These are phyloP conservation scores for Caenorhabditis virilis DNA, from an alignment of 2,888 invertebrate genomes.

Conservation along the genomic window DNA sequence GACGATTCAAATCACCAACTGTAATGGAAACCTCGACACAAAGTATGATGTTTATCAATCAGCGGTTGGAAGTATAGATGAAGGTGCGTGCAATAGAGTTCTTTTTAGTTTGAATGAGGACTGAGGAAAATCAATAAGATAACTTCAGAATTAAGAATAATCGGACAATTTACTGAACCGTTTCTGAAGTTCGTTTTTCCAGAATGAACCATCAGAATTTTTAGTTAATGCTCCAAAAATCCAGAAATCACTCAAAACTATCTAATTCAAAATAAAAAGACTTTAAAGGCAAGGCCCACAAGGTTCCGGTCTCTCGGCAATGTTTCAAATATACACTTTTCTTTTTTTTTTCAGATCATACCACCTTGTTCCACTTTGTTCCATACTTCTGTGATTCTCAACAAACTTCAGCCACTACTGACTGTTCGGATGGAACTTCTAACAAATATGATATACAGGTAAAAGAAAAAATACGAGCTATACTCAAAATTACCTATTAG, in stretches of 20 bases:
- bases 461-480: background rate
- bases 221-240: no score
- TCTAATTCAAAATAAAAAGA: no score
- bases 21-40: background rate
- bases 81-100: no score
- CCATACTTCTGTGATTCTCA: slow-evolving; percentile 11
- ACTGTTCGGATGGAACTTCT: background rate
- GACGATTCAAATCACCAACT: background rate
- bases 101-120: no score
- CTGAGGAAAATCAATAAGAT: no score
- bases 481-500: no score
- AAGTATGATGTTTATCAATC: slow-evolving; percentile 2
- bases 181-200: background rate
- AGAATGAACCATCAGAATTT: background rate
- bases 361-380: background rate
- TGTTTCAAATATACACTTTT: no score
- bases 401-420: background rate
- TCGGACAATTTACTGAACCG: background rate
- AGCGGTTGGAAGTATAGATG: background rate
- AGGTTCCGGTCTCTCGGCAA: no score
- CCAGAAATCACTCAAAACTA: no score
- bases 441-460: slow-evolving; percentile 6
- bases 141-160: background rate
- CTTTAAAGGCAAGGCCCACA: no score
- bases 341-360: background rate